Base-by-base conservation (phyloP, 2,888 invertebrate genomes). In the Gymnosoma rotundatum region DNA sequence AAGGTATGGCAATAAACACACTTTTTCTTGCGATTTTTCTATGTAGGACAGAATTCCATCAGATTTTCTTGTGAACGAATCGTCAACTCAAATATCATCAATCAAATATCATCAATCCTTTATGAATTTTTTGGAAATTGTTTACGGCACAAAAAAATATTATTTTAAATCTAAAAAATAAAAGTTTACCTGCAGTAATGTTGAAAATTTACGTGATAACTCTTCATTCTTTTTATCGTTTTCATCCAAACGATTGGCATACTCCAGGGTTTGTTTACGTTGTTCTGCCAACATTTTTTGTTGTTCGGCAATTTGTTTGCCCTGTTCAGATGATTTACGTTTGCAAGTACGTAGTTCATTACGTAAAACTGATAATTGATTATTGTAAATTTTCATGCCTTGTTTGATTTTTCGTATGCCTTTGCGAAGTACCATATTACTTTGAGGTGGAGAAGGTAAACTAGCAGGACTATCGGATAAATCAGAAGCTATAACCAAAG, bases 161-260 rank as follows among this genome's bases (percentile, higher is more conserved):
- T n/a, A n/a, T n/a, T n/a, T n/a, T n/a, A n/a, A n/a, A 25, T 25
- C 25, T 21, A 3, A 54, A 54, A 20, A 4, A 18, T 5, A 32
- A 32, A 8, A 5, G 42, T 83, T 88, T 90, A 96, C 96, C 94
- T 96, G 96, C 89, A 97, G 93, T 87, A 97, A 93, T 83, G 97
- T 97, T 90, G 97, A 97, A 93, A 97, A 97, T 92, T 97, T 97
- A 78, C 97, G 94, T 69, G 97, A 96, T 83, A 96, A 97, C 91
- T 97, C 97, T 89, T 97, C 97, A 90, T 97, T 97, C 90, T 97
- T 97, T 92, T 97, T 97, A 89, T 97, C 97, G 88, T 97, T 96
- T 89, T 97, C 97, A 89, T 97, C 97, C 84, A 97, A 93, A n/a
- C 97, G 94, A 89, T 95, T 96, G 0, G 96, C 96, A 90, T 96